Percentiles rank a stretch among this genome's conserved stretches.
phyloP scores from a whole-genome alignment of 2,113 vertebrate genomes.

The Amia ocellicauda region DNA sequence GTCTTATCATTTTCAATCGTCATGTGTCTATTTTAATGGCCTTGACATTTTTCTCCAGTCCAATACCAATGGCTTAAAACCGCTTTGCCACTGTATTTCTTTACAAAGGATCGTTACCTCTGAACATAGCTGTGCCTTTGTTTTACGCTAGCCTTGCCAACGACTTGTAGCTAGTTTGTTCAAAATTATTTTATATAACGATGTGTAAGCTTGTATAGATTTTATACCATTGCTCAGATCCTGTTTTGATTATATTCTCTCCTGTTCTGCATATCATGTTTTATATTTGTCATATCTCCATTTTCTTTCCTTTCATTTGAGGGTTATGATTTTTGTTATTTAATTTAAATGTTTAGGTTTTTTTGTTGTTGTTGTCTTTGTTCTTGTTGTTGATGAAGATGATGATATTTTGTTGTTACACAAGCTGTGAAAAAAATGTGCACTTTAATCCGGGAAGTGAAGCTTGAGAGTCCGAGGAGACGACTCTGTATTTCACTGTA shows the following conservation, averaged over 20 bases:
- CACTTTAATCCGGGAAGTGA: conserved; percentile 72
- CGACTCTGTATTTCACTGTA: conserved; percentile 55
- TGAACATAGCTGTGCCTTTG: conserved; percentile 77
- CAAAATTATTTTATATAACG: conserved; percentile 49
- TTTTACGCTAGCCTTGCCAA: conserved; percentile 77
- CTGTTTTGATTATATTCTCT: conserved; percentile 47
- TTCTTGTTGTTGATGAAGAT: too few relatives aligned
- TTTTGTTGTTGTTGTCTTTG: background rate
- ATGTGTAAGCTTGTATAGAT: conserved; percentile 52
- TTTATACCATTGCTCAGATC: conserved; percentile 52
- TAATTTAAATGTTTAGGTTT: conserved; percentile 20
- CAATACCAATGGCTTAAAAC: too few relatives aligned
- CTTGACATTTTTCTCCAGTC: too few relatives aligned
- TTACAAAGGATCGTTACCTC: conserved; percentile 71
- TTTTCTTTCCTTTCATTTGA: conserved; percentile 55
- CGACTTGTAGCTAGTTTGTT: conserved; percentile 51
- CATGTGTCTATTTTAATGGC: too few relatives aligned
- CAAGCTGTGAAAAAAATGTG: conserved; percentile 75
- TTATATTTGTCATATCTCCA: conserved; percentile 58
- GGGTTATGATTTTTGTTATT: conserved; percentile 50
- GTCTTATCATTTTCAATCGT: too few relatives aligned
- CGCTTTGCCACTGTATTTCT: conserved; percentile 60
- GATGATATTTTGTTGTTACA: conserved; percentile 56
- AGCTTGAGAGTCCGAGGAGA: conserved; percentile 58
- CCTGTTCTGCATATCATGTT: conserved; percentile 48